Evolutionary conservation across 2,113 vertebrate species (phyloP).

Genomic region (Apteryx mantelli): DNA sequence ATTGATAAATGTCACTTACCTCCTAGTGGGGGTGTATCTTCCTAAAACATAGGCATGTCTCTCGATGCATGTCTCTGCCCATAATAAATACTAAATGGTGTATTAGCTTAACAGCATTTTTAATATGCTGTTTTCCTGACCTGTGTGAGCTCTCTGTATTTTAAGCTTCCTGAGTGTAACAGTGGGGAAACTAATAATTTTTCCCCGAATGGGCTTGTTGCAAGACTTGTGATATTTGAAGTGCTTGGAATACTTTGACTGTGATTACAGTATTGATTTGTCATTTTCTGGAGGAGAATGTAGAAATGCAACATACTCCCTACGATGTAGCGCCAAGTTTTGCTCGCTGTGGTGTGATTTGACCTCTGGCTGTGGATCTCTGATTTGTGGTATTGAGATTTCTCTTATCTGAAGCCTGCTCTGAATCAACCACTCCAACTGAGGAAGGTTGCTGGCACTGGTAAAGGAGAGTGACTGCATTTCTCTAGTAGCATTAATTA

Average conservation of each 20-base stretch:
- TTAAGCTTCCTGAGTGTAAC: background rate
- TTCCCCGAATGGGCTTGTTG: background rate
- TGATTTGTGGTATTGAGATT: background rate
- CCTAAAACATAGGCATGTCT: background rate
- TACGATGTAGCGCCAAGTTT: background rate
- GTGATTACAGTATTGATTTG: background rate
- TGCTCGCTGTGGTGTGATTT: background rate
- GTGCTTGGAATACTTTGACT: background rate
- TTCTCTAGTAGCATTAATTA: slow-evolving; percentile 1
- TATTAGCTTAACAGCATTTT: background rate
- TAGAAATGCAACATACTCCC: background rate
- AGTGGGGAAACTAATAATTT: background rate
- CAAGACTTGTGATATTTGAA: background rate
- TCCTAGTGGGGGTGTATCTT: background rate
- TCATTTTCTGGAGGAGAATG: background rate
- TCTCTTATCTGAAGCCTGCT: background rate
- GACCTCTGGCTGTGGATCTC: background rate
- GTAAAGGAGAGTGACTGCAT: background rate
- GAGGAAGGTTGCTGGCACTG: background rate
- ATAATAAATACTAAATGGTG: background rate
- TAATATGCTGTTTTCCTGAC: background rate
- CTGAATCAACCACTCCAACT: background rate
- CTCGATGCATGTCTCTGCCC: background rate
- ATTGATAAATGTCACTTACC: background rate
- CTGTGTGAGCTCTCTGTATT: background rate